Percentiles rank a stretch among this genome's conserved stretches.
These are phyloP conservation scores for Mermis nigrescens DNA, from an alignment of 2,888 invertebrate genomes.

Conservation along the genomic window DNA sequence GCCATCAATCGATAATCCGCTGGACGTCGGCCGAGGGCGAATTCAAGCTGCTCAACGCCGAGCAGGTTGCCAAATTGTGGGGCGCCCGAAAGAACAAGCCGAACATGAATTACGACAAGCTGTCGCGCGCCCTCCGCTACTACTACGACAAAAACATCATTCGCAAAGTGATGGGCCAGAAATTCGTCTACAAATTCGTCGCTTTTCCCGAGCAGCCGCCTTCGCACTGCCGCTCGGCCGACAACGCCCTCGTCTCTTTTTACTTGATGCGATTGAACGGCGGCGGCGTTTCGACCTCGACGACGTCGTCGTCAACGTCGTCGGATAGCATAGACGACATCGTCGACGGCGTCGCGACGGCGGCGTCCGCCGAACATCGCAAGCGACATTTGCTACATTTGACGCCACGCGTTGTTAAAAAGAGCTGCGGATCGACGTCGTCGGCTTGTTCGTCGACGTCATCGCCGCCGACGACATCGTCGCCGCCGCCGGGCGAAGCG, in stretches of 20 bases:
- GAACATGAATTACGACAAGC: slow-evolving; percentile 47
- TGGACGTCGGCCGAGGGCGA: slow-evolving; percentile 44
- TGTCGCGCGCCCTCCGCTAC: slow-evolving; percentile 43
- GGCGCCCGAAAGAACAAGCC: slow-evolving; percentile 44
- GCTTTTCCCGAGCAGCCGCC: slow-evolving; percentile 14
- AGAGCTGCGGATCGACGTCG: neutral
- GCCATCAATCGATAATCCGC: slow-evolving; percentile 41
- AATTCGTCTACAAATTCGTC: slow-evolving; percentile 33
- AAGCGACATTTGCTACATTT: neutral
- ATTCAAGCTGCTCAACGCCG: slow-evolving; percentile 42
- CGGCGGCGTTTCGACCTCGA: neutral
- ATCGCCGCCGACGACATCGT: neutral
- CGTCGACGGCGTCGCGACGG: neutral
- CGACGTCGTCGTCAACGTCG: neutral
- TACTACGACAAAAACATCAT: slow-evolving; percentile 36
- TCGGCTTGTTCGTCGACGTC: neutral
- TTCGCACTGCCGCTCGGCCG: too few species aligned
- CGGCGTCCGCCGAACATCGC: neutral
- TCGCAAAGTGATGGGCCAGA: slow-evolving; percentile 31
- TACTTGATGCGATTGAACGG: neutral
- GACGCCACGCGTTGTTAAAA: neutral
- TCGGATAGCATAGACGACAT: neutral
- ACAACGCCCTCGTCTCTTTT: slow-evolving; percentile 8
- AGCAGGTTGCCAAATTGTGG: slow-evolving; percentile 45
- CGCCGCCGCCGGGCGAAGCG: neutral